Conservation (phyloP, 2,113 vertebrate species). For the Lipophrys pholis region DNA sequence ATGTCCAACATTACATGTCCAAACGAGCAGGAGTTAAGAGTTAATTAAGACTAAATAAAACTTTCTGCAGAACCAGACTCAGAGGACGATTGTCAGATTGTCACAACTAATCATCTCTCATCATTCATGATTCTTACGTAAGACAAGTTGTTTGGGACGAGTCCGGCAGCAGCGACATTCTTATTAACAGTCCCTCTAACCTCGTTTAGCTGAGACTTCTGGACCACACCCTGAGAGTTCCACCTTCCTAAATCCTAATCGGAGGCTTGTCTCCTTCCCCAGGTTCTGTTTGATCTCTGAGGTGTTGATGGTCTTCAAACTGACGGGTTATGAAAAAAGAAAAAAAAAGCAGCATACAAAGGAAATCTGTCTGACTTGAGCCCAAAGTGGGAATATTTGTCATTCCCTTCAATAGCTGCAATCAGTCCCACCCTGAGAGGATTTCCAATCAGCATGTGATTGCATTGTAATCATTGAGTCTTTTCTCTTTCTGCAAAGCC, state of each 20-base stretch:
- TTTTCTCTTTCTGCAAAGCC: constrained; percentile 50
- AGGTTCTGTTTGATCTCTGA: constrained; percentile 18
- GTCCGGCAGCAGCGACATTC: too few relatives aligned
- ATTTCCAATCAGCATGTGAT: constrained; percentile 55
- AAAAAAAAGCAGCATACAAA: neutral
- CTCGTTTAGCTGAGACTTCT: neutral
- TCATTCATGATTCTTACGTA: too few relatives aligned
- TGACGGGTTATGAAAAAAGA: constrained; percentile 14
- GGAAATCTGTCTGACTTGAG: constrained; percentile 12
- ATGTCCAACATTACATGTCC: too few relatives aligned
- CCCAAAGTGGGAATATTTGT: constrained; percentile 22
- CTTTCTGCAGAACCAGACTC: too few relatives aligned
- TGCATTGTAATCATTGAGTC: constrained; percentile 61
- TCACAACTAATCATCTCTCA: too few relatives aligned
- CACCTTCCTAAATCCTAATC: constrained; percentile 30
- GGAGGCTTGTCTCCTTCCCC: constrained; percentile 6
- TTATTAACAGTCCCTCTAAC: too few relatives aligned
- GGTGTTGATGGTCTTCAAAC: constrained; percentile 28
- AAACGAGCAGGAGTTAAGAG: too few relatives aligned
- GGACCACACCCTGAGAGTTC: constrained; percentile 27
- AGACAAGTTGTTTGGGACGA: too few relatives aligned
- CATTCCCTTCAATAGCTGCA: constrained; percentile 19
- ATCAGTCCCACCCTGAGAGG: constrained; percentile 40
- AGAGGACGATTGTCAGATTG: too few relatives aligned
- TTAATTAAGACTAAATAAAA: too few relatives aligned